These are phyloP conservation scores for Drosophila mulleri DNA, from an alignment of 2,888 invertebrate genomes.

Conservation along the genomic window DNA sequence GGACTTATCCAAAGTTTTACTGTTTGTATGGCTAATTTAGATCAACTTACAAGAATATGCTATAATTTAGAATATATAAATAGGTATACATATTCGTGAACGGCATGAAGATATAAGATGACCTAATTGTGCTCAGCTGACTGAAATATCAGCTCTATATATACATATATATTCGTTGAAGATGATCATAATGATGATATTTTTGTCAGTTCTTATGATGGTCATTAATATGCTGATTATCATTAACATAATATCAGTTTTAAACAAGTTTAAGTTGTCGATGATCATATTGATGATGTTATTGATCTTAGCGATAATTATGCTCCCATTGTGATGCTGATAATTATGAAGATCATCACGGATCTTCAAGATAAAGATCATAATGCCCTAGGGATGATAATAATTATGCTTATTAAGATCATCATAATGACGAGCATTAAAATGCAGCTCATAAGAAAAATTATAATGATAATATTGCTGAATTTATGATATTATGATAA, in stretches of 20 bases:
- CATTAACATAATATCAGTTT: too few species aligned
- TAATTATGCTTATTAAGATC: not conserved
- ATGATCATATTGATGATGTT: not conserved
- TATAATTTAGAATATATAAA: too few species aligned
- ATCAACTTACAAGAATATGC: not conserved
- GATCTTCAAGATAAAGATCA: not conserved
- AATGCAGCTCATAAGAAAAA: not conserved
- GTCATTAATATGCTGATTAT: too few species aligned
- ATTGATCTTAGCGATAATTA: not conserved
- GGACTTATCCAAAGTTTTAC: not conserved
- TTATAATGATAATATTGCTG: not conserved
- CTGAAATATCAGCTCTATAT: not conserved
- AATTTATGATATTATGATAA: not conserved
- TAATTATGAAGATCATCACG: too few species aligned
- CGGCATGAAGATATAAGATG: too few species aligned
- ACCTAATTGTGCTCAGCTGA: not conserved
- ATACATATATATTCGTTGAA: not conserved
- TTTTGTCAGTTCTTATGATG: too few species aligned
- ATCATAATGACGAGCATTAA: not conserved
- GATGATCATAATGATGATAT: not conserved
- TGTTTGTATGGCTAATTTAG: not conserved
- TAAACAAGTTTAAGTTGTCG: too few species aligned
- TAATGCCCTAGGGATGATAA: not conserved
- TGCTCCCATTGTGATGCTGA: too few species aligned
- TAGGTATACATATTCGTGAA: too few species aligned